A percentile compares a stretch with the other conserved stretches of the same genome.
Conservation (phyloP, 2,797 vertebrate genomes). For the Eptatretus atami region DNA sequence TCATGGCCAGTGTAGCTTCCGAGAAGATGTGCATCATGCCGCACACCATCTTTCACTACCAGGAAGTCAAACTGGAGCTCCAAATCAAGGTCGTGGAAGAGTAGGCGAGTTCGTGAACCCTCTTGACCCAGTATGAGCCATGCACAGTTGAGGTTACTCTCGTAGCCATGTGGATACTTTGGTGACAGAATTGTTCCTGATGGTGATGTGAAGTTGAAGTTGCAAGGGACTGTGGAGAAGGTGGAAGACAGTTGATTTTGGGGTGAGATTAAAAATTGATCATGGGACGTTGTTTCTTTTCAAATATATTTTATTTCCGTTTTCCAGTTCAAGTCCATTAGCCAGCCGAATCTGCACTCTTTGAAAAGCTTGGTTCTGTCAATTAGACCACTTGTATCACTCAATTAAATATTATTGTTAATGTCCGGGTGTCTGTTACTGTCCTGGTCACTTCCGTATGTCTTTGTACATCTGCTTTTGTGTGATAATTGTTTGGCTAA, state of each 20-base stretch:
- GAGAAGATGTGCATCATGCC: constrained; percentile 61
- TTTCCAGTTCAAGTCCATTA: no score
- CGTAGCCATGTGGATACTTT: constrained; percentile 85
- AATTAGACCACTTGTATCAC: no score
- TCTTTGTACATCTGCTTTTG: no score
- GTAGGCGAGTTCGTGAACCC: constrained; percentile 73
- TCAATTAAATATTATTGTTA: no score
- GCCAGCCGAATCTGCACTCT: no score
- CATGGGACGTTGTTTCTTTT: no score
- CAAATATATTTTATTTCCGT: no score
- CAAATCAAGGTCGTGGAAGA: constrained; percentile 91
- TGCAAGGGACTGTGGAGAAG: constrained; percentile 56
- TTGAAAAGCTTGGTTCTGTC: no score
- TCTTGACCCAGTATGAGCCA: constrained; percentile 83
- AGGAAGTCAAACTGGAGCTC: constrained; percentile 96
- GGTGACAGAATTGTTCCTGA: constrained; percentile 66
- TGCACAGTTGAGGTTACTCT: constrained; percentile 89
- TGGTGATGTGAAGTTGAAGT: constrained; percentile 93
- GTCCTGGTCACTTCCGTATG: no score
- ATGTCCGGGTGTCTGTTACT: no score
- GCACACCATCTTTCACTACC: constrained; percentile 67
- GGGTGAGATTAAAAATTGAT: no score
- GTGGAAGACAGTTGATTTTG: constrained; percentile 7
- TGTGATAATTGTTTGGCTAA: no score
- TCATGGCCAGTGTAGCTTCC: constrained; percentile 71